Evolutionary conservation across 2,888 invertebrate genomes (phyloP), one percentile per base, ranked within the genome.

Genomic region (Nesidiocoris tenuis): DNA sequence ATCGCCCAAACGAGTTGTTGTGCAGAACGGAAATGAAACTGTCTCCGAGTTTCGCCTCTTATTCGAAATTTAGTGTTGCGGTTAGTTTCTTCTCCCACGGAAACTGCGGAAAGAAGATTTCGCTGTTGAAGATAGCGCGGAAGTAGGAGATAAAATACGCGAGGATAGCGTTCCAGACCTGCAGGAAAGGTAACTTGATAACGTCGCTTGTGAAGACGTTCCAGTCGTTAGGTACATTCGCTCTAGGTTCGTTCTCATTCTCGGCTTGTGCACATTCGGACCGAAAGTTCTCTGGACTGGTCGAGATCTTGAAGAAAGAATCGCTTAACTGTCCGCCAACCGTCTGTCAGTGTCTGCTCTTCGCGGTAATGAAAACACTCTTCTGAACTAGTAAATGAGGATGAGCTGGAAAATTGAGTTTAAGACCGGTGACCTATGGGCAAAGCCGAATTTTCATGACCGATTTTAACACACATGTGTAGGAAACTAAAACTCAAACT

Each of bases 221-320:
- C 70, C 70, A 70, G 59, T 59, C 70, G 70, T 59, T 70, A 70
- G 61, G 23, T 70, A 23, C 22, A 70, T 70, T 70, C 56, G n/a
- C n/a, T n/a, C n/a, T n/a, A 66, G 39, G 39, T 39, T 12, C 39
- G 39, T 12, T 12, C 12, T 39, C 39, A 12, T 39, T 39, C 39
- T 39, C 39, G 39, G 23, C 22, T 64, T 23, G 22, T 22, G 23
- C 22, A 18, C 18, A 16, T 5, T 39, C 22, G 63, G 9, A 22
- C 63, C 16, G 2, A 19, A 5, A n/a, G 19, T n/a, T 63, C 63
- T 22, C 22, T 63, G 21, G 12, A 63, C 21, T 18, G 7, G 7
- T 59, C 3, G 19, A 39, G 39, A 39, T 39, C 5, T 39, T 39
- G 39, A 39, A 39, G 39, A 39, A 12, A 39, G 39, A n/a, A n/a